These are phyloP conservation scores for Microctonus hyperodae DNA, from an alignment of 2,888 invertebrate genomes.

Conservation along the genomic window DNA sequence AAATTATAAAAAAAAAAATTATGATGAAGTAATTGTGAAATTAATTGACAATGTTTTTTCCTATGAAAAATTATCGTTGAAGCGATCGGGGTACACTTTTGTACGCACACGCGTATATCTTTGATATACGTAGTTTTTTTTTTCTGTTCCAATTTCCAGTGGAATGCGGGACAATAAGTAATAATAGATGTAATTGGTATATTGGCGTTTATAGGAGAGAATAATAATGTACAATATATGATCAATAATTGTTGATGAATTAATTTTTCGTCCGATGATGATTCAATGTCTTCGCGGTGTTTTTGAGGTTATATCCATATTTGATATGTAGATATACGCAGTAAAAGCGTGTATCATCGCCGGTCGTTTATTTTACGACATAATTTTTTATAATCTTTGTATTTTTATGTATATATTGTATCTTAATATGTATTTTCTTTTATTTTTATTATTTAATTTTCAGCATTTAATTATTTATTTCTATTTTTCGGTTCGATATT, in stretches of 20 bases:
- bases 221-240: not conserved
- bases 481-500: too few species aligned
- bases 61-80: not conserved
- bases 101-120: not conserved
- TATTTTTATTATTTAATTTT: not conserved
- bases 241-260: not conserved
- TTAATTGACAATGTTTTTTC: not conserved
- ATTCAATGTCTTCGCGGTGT: not conserved
- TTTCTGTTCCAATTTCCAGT: not conserved
- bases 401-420: not conserved
- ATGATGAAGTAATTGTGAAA: not conserved
- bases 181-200: not conserved
- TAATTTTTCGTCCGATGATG: not conserved
- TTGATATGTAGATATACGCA: not conserved
- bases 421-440: not conserved
- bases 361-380: not conserved
- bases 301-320: conserved; percentile 10
- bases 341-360: not conserved
- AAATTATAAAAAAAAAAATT: not conserved
- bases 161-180: not conserved
- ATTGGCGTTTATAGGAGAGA: not conserved
- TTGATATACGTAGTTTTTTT: conserved; percentile 2
- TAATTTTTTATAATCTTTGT: not conserved
- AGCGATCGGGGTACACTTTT: not conserved
- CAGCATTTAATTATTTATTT: not conserved